Percentiles rank a stretch among this genome's conserved stretches.
Conservation (phyloP, 2,888 invertebrate species). For the Drosophila greeni region DNA sequence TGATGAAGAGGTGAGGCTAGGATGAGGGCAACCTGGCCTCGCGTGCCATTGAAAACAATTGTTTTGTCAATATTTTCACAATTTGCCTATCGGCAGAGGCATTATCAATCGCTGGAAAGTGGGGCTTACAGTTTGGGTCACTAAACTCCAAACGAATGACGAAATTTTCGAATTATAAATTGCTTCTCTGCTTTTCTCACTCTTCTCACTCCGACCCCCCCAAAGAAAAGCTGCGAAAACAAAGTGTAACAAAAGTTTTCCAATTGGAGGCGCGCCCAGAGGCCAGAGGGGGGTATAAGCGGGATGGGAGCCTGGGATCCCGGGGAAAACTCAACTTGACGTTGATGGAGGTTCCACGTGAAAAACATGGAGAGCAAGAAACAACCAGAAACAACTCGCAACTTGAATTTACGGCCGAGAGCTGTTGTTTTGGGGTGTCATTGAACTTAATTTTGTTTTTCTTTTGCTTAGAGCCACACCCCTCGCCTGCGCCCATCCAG, state of each 20-base stretch:
- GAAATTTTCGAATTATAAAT: constrained; percentile 45
- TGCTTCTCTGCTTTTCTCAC: constrained; percentile 9
- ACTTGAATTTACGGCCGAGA: constrained; percentile 43
- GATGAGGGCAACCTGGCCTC: constrained; percentile 21
- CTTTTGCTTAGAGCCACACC: constrained; percentile 27
- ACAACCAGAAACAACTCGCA: constrained; percentile 31
- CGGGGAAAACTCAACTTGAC: constrained; percentile 51
- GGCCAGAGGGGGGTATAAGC: not conserved
- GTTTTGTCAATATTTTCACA: constrained; percentile 72
- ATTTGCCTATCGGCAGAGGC: constrained; percentile 59
- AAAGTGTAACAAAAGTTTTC: constrained; percentile 69
- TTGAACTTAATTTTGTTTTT: constrained; percentile 67
- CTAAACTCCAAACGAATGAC: constrained; percentile 46
- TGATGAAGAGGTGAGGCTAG: not conserved
- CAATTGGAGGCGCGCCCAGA: constrained; percentile 51
- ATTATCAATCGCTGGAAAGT: constrained; percentile 37
- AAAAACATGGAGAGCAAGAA: constrained; percentile 11
- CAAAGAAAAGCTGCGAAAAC: constrained; percentile 8
- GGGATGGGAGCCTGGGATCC: constrained; percentile 11
- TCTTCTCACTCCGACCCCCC: not conserved
- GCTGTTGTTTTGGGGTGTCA: constrained; percentile 60
- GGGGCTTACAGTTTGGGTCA: constrained; percentile 41
- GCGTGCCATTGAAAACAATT: constrained; percentile 64
- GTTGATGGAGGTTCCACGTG: constrained; percentile 60
- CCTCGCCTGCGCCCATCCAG: constrained; percentile 4